Percentiles rank a stretch among this genome's conserved stretches.
Conservation (phyloP, 2,888 invertebrate species). For the Cephus nigrinus region DNA sequence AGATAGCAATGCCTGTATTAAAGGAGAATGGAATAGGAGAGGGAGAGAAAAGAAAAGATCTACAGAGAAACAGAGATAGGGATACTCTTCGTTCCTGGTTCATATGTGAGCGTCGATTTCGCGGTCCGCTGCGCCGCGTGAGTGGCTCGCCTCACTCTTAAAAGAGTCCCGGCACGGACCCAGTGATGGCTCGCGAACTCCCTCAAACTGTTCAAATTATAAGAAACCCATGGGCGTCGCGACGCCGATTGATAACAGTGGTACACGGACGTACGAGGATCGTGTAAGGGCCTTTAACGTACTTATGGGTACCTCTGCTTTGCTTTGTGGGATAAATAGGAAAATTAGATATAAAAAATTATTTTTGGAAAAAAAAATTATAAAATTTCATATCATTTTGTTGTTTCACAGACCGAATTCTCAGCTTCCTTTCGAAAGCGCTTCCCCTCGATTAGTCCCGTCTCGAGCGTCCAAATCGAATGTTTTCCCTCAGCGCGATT, state of each 20-base stretch:
- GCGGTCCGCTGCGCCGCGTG: constrained; percentile 65
- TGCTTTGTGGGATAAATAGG: not conserved
- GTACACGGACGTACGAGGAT: no score
- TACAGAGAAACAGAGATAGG: constrained; percentile 19
- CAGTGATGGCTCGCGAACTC: constrained; percentile 50
- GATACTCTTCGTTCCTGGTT: constrained; percentile 48
- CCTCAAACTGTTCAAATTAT: constrained; percentile 31
- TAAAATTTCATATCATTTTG: not conserved
- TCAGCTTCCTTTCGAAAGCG: not conserved
- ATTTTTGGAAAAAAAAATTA: not conserved
- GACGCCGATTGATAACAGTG: not conserved
- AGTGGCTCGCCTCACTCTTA: constrained; percentile 46
- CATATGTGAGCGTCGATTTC: constrained; percentile 67
- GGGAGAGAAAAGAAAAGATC: constrained; percentile 11
- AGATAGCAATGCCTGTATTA: constrained; percentile 5
- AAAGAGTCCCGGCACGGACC: constrained; percentile 1
- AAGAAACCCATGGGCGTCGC: not conserved
- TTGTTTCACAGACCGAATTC: not conserved
- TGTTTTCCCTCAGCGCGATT: not conserved
- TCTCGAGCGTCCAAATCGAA: not conserved
- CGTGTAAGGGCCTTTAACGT: not conserved
- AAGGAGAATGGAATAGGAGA: constrained; percentile 24
- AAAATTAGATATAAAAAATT: not conserved
- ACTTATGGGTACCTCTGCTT: not conserved
- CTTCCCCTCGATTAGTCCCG: not conserved